Evolutionary conservation across 1,140 invertebrate species (phyloP).

Genomic region (Xylocopa sonorina): DNA sequence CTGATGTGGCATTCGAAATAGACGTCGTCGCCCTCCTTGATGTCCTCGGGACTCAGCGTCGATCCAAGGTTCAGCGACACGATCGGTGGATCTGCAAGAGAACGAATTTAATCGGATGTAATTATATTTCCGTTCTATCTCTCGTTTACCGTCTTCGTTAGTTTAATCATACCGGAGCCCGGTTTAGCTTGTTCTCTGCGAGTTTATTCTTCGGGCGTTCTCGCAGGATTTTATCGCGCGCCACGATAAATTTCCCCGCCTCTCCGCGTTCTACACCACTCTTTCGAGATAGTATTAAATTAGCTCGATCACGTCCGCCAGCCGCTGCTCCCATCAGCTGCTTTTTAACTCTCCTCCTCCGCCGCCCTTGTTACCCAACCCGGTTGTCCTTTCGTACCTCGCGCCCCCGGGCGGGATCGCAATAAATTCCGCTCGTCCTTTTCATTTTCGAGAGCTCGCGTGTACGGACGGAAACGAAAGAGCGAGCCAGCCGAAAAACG

Average conservation of each 20-base stretch:
- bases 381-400: not conserved
- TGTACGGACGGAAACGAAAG: constrained; percentile 19
- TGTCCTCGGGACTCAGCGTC: constrained; percentile 92
- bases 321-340: not conserved
- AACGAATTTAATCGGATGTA: constrained; percentile 73
- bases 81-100: constrained; percentile 93
- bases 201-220: constrained; percentile 46
- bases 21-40: constrained; percentile 96
- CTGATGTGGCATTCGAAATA: constrained; percentile 95
- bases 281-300: constrained; percentile 60
- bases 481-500: not conserved
- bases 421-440: constrained; percentile 47
- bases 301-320: constrained; percentile 49
- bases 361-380: constrained; percentile 10
- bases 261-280: not conserved
- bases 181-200: constrained; percentile 12
- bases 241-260: constrained; percentile 53
- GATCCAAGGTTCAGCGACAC: constrained; percentile 91
- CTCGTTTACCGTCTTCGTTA: constrained; percentile 58
- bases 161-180: constrained; percentile 57
- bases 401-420: constrained; percentile 17
- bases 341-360: constrained; percentile 28
- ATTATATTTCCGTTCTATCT: constrained; percentile 36
- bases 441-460: constrained; percentile 50
- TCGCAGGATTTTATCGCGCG: constrained; percentile 48